Base-by-base conservation (phyloP, 2,888 invertebrate genomes). In the Tillus elongatus region DNA sequence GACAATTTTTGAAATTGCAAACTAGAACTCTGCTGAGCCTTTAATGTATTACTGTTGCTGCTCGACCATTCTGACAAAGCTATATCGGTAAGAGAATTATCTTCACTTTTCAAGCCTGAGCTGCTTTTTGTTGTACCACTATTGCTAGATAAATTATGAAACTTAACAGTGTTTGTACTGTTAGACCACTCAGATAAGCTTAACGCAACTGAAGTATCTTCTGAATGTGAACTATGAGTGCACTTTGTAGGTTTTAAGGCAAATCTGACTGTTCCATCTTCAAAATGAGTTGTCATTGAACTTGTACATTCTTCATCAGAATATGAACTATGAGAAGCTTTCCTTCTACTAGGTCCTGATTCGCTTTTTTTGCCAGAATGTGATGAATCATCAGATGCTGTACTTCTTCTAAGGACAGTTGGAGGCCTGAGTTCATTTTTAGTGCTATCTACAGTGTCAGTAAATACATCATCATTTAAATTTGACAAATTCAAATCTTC, bases 181-280 rank as follows among this genome's bases (percentile, higher is more conserved):
- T 86, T 87, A 0, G 87, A 87, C 86, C 87, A 88, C 55, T 89
- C 88, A 2, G 87, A 87, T 53, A 86, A 79, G 54, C 87, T 87
- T 15, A 88, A 66, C 11, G 87, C 87, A 58, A 87, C 80, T 0
- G 88, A 88, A 0, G 88, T 88, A 53, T 88, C 88, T 63, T 88
- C 87, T 3, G 87, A 86, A 63, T 86, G 85, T 0, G 85, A 82
- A 51, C 85, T 82, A 48, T 86, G 83, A 0, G 85, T 86, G 54
- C 84, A 85, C 58, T 83, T 86, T 53, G 83, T 82, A 42, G 79
- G 83, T 50, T 83, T 83, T 12, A 85, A 60, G 2, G 81, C 86
- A 54, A 82, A 79, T 59, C 82, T 77, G 0, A 87, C 86, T 0
- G 87, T 87, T 11, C 85, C 86, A 55, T 86, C 87, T 36, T 65